These are phyloP conservation scores for Coendou prehensilis DNA, from an alignment of 2,797 vertebrate species.

Conservation along the genomic window DNA sequence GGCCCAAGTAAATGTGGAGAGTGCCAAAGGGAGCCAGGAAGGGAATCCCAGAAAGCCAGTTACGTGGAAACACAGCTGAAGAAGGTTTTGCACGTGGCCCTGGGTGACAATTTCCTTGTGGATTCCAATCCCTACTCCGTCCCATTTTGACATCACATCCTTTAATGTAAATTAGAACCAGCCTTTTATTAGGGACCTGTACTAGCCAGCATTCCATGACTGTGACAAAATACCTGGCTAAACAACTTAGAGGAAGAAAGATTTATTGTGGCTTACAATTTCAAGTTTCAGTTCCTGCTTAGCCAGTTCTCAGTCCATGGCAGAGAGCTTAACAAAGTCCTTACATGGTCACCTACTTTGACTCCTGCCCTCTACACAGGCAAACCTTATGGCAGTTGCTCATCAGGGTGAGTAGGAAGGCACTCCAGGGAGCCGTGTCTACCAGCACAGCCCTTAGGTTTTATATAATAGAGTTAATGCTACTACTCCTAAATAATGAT, in stretches of 20 bases:
- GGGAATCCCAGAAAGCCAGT: background rate
- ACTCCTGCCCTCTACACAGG: accelerated
- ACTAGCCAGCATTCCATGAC: background rate
- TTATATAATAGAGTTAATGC: background rate
- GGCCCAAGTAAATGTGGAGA: background rate
- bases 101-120: background rate
- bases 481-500: background rate
- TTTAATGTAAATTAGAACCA: background rate
- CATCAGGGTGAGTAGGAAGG: background rate
- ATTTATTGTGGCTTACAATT: background rate
- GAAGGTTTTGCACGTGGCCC: background rate
- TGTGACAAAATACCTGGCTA: background rate
- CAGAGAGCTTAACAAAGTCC: background rate
- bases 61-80: accelerated
- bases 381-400: background rate
- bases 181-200: background rate
- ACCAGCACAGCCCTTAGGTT: accelerated
- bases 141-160: background rate
- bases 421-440: accelerated
- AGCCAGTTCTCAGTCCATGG: accelerated
- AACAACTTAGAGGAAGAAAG: background rate
- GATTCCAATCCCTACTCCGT: background rate
- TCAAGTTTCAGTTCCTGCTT: background rate
- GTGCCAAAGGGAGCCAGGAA: background rate
- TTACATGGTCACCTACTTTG: accelerated